Percentiles rank a stretch among this genome's conserved stretches.
phyloP scores from a whole-genome alignment of 2,888 invertebrate species.

The Glaucopsyche alexis region DNA sequence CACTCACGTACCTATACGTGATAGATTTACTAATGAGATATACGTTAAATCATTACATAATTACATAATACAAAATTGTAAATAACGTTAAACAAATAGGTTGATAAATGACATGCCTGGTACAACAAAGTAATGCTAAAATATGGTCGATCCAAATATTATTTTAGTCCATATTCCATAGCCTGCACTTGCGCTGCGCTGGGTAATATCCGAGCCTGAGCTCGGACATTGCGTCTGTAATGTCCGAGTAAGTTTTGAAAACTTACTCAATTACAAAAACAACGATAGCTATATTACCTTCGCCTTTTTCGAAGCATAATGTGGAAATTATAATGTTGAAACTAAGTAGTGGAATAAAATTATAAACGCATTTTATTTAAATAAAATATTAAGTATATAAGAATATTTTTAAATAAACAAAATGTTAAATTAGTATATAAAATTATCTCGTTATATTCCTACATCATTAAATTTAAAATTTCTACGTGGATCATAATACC shows the following conservation, averaged over 20 bases:
- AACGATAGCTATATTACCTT: neutral
- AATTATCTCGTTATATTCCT: neutral
- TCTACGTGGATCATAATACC: constrained; percentile 2
- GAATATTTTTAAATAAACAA: neutral
- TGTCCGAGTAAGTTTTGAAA: no score
- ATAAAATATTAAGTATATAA: no score
- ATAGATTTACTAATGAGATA: no score
- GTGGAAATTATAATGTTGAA: neutral
- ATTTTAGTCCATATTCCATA: neutral
- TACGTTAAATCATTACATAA: no score
- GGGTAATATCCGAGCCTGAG: neutral
- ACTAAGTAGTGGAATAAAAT: neutral
- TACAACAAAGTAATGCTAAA: no score
- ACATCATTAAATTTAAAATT: neutral
- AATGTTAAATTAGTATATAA: no score
- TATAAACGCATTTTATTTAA: neutral
- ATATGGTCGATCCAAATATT: neutral
- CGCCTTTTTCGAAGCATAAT: neutral
- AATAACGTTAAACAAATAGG: no score
- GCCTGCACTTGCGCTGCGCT: neutral
- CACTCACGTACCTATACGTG: no score
- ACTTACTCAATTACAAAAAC: no score
- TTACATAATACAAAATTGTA: no score
- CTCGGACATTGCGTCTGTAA: no score
- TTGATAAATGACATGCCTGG: no score